A percentile compares a stretch with the other conserved stretches of the same genome.
These are phyloP conservation scores for Peribatodes rhomboidaria DNA, from an alignment of 2,888 invertebrate species.

Conservation along the genomic window DNA sequence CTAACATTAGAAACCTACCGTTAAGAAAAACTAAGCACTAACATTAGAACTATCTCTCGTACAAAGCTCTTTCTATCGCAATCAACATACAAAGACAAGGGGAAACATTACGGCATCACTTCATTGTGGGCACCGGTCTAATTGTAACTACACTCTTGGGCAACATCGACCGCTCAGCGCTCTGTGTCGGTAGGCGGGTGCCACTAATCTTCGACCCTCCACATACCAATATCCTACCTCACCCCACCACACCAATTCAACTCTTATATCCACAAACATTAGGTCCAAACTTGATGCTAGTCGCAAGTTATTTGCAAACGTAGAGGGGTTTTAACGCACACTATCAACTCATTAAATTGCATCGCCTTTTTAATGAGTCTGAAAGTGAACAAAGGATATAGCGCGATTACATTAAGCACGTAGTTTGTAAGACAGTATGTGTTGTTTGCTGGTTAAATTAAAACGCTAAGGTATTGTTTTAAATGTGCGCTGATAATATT, in stretches of 20 bases:
- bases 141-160: conserved; percentile 87
- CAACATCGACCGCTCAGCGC: conserved; percentile 85
- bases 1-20: conserved; percentile 14
- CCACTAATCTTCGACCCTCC: conserved; percentile 86
- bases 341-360: conserved; percentile 87
- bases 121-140: conserved; percentile 86
- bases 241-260: conserved; percentile 54
- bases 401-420: conserved; percentile 85
- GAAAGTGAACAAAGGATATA: conserved; percentile 87
- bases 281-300: conserved; percentile 55
- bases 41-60: conserved; percentile 37
- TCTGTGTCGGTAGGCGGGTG: conserved; percentile 84
- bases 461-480: conserved; percentile 41
- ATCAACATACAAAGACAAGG: conserved; percentile 86
- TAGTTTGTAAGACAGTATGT: conserved; percentile 79
- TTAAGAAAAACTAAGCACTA: conserved; percentile 39
- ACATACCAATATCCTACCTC: conserved; percentile 76
- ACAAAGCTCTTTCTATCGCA: conserved; percentile 74
- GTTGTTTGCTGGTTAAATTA: conserved; percentile 59
- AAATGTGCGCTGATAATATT: conserved; percentile 31
- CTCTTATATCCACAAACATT: conserved; percentile 54
- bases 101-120: conserved; percentile 85
- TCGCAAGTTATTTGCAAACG: conserved; percentile 77
- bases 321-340: conserved; percentile 83
- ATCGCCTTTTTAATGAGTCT: conserved; percentile 87